These are phyloP conservation scores for Zhuqinia jingwanae DNA, from an alignment of 2,888 invertebrate species.

Conservation along the genomic window DNA sequence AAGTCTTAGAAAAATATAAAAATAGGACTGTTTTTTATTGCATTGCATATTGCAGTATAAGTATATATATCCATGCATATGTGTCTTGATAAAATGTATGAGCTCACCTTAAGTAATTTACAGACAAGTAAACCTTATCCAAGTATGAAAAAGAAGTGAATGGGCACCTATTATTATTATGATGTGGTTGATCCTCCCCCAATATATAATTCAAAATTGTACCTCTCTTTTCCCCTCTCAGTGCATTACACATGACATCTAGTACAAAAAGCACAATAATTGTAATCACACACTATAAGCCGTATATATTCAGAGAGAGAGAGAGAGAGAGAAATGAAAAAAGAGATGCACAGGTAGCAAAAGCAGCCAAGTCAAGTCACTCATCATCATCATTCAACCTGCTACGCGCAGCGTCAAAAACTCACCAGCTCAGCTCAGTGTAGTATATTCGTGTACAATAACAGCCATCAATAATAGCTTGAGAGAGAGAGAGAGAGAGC, in stretches of 20 bases:
- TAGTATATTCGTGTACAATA: conserved; percentile 19
- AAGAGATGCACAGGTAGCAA: conserved; percentile 46
- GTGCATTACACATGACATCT: conserved; percentile 38
- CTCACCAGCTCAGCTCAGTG: conserved; percentile 7
- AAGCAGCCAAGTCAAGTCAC: conserved; percentile 60
- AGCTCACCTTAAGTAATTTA: conserved; percentile 10
- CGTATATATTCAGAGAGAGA: conserved; percentile 40
- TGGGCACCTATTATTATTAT: conserved; percentile 71
- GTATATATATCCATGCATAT: not conserved
- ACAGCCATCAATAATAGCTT: conserved; percentile 61
- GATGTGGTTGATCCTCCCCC: conserved; percentile 73
- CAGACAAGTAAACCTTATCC: not conserved
- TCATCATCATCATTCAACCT: conserved; percentile 69
- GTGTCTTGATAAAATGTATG: not conserved
- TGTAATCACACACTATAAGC: too few relatives aligned
- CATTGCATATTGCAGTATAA: too few relatives aligned
- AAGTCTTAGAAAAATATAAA: conserved; percentile 55
- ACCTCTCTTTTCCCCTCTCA: conserved; percentile 9
- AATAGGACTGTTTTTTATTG: conserved; percentile 38
- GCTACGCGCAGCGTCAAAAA: conserved; percentile 41
- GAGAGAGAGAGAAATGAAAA: too few relatives aligned
- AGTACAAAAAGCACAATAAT: conserved; percentile 49
- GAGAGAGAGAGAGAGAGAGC: too few relatives aligned
- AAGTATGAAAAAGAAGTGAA: conserved; percentile 46
- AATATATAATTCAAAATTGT: conserved; percentile 60